Evolutionary conservation across 2,888 invertebrate genomes (phyloP).

Genomic region (Phengaris arion): DNA sequence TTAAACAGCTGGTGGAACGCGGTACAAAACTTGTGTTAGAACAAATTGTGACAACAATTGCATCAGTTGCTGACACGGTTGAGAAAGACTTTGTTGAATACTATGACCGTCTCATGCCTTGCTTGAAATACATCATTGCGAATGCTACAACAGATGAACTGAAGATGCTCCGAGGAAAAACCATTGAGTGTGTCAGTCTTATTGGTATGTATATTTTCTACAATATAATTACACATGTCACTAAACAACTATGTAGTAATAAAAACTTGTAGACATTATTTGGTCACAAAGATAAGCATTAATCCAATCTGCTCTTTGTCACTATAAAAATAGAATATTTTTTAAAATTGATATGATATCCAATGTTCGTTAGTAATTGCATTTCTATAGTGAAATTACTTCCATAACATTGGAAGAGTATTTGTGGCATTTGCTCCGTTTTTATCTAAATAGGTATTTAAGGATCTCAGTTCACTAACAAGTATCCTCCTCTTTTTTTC

Average conservation of each 20-base stretch:
- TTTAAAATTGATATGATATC: background rate
- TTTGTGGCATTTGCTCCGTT: constrained; percentile 23
- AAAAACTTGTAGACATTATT: background rate
- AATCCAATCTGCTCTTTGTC: background rate
- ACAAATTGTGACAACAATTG: constrained; percentile 99
- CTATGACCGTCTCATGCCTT: constrained; percentile 96
- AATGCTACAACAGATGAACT: constrained; percentile 94
- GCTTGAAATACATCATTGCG: constrained; percentile 97
- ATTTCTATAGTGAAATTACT: constrained; percentile 17
- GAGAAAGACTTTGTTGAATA: constrained; percentile 97
- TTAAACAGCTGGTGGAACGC: constrained; percentile 87
- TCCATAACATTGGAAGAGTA: constrained; percentile 25
- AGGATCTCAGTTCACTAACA: constrained; percentile 22
- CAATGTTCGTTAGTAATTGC: constrained; percentile 25
- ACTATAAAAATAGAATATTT: background rate
- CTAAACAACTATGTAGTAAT: too few species aligned
- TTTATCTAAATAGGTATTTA: constrained; percentile 10
- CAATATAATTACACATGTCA: background rate
- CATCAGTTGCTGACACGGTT: constrained; percentile 98
- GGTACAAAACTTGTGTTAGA: constrained; percentile 98
- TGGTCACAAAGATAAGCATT: background rate
- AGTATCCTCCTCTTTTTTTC: background rate
- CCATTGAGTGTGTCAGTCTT: constrained; percentile 98
- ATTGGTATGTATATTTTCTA: constrained; percentile 82
- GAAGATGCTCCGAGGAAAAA: constrained; percentile 96